phyloP scores from a whole-genome alignment of 2,797 vertebrate genomes.

The Channallabes apus region DNA sequence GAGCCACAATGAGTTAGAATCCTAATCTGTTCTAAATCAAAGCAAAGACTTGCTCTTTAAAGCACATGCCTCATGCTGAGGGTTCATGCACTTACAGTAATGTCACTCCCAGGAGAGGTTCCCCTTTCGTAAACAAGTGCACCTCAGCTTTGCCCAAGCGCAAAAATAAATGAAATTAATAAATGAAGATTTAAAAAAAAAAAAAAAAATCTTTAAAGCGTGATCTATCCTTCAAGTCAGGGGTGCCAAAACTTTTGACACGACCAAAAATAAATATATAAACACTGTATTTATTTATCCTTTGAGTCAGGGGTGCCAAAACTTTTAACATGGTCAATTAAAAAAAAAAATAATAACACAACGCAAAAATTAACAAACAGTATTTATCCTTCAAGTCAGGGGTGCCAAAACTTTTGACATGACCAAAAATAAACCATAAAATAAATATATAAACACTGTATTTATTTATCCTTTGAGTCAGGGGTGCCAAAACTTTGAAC shows the following conservation, averaged over 20 bases:
- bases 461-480: too few species aligned
- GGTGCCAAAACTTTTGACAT: not conserved
- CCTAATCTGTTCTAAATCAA: not conserved
- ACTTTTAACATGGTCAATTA: too few species aligned
- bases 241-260: not conserved
- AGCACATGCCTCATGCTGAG: not conserved
- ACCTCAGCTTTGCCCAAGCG: not conserved
- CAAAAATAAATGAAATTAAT: conserved; percentile 1
- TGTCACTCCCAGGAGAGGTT: not conserved
- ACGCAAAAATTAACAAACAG: too few species aligned
- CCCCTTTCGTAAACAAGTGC: not conserved
- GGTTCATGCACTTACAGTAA: not conserved
- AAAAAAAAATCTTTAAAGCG: too few species aligned
- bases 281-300: not conserved
- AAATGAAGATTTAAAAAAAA: too few species aligned
- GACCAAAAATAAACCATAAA: not conserved
- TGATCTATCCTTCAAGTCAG: not conserved
- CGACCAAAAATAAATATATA: not conserved
- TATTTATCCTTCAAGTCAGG: not conserved
- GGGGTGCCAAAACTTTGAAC: too few species aligned
- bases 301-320: too few species aligned
- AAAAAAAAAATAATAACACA: too few species aligned
- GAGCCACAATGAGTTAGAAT: not conserved
- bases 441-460: not conserved
- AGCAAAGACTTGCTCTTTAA: not conserved